Conservation (phyloP, 2,797 vertebrate species). For the Lemur catta region DNA sequence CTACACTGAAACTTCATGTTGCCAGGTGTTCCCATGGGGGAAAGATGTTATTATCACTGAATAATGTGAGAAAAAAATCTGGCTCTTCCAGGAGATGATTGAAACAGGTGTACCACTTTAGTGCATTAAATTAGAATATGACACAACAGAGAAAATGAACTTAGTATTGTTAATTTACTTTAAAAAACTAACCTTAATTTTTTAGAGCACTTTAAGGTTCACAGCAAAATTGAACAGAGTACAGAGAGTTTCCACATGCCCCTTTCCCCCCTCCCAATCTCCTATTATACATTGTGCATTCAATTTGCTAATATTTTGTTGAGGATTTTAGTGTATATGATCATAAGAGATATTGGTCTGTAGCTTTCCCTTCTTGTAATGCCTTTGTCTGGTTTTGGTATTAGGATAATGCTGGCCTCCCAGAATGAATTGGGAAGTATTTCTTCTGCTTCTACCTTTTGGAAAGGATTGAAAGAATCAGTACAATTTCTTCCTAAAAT, state of each 20-base stretch:
- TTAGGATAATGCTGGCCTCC: not conserved
- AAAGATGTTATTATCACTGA: not conserved
- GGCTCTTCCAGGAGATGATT: not conserved
- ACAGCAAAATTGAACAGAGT: not conserved
- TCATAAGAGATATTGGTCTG: not conserved
- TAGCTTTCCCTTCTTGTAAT: not conserved
- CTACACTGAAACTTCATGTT: not conserved
- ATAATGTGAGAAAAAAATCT: not conserved
- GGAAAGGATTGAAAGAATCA: not conserved
- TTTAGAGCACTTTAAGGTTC: not conserved
- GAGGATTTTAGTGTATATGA: not conserved
- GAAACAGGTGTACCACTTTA: not conserved
- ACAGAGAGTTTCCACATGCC: not conserved
- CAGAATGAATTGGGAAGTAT: not conserved
- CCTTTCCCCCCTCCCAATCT: not conserved
- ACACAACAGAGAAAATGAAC: not conserved
- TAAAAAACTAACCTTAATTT: not conserved
- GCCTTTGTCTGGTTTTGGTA: not conserved
- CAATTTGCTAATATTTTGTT: not conserved
- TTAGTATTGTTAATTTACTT: not conserved
- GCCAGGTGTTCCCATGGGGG: not conserved
- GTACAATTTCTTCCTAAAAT: not conserved
- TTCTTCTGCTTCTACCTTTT: not conserved
- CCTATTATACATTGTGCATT: not conserved
- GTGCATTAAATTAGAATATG: not conserved